Conservation (phyloP, 2,113 vertebrate genomes). For the Peromyscus leucopus region DNA sequence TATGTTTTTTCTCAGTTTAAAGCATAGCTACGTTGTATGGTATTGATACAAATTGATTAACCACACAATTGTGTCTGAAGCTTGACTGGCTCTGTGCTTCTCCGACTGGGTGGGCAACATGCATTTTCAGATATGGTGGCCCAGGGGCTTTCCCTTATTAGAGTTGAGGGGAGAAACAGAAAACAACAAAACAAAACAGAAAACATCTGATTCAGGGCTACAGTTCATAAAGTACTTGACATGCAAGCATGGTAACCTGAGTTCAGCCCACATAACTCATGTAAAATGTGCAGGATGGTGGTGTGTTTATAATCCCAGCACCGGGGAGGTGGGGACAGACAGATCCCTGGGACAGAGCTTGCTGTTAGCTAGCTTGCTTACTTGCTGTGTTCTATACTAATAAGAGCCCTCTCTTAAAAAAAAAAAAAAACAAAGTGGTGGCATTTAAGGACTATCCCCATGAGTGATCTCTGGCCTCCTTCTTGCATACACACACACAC, state of each 20-base stretch:
- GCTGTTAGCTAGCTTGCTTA: background rate
- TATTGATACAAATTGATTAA: conserved; percentile 56
- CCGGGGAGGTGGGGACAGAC: background rate
- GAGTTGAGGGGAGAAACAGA: background rate
- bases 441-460: background rate
- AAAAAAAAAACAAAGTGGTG: background rate
- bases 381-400: background rate
- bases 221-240: background rate
- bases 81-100: background rate
- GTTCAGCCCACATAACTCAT: background rate
- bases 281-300: background rate
- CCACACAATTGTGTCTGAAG: background rate
- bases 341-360: too few relatives aligned
- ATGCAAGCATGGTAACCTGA: background rate
- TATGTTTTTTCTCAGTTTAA: background rate
- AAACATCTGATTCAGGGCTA: background rate
- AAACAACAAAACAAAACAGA: background rate
- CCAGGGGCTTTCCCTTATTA: background rate
- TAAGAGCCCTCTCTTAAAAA: background rate
- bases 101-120: background rate
- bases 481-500: background rate
- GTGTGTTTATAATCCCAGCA: background rate
- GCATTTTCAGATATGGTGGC: background rate
- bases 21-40: background rate
- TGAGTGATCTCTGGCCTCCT: background rate